Base-by-base conservation (phyloP, 2,888 invertebrate species). In the Drosophila kuntzei region DNA sequence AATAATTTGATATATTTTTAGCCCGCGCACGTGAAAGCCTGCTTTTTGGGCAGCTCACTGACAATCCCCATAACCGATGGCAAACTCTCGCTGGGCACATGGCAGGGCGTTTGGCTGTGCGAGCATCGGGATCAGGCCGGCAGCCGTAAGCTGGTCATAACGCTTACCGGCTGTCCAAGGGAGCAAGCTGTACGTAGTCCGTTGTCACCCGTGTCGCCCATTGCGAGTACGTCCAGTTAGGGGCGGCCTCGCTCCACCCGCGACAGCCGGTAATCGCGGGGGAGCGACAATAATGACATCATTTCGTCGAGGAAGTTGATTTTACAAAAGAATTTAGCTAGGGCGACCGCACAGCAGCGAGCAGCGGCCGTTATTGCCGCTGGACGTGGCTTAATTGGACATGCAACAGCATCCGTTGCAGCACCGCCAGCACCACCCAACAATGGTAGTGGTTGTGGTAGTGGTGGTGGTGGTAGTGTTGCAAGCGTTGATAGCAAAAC, bases 21-120 rank as follows among this genome's bases (percentile, higher is more conserved):
- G 98, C 98, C 99, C 62, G 98, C 98, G 80, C 98, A 99, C 92
- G 98, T 98, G 87, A 99, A 99, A 93, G 98, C 98, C 73, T 97
- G 98, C 93, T 98, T 99, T 93, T 94, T 99, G 91, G 98, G 99
- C 87, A 97, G 98, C 79, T 98, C 97, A 81, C 94, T 99, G 91
- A 98, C 97, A 90, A 97, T 99, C 92, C 98, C 98, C 80, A 98
- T 99, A 92, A 97, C 98, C 82, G 97, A 98, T 91, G 98, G 98
- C 89, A 97, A 97, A 93, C 94, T 98, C 90, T 97, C 98, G 92
- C 94, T 98, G 90, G 98, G 98, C 86, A 98, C 98, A 89, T 99
- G 98, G 98, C 98, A 98, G 93, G 98, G 99, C 76, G 96, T 99
- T 80, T 99, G 98, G 98, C 94, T 99, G 88, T 98, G 98, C 93